Evolutionary conservation across 2,888 invertebrate genomes (phyloP).

Genomic region (Melinopterus prodromus): DNA sequence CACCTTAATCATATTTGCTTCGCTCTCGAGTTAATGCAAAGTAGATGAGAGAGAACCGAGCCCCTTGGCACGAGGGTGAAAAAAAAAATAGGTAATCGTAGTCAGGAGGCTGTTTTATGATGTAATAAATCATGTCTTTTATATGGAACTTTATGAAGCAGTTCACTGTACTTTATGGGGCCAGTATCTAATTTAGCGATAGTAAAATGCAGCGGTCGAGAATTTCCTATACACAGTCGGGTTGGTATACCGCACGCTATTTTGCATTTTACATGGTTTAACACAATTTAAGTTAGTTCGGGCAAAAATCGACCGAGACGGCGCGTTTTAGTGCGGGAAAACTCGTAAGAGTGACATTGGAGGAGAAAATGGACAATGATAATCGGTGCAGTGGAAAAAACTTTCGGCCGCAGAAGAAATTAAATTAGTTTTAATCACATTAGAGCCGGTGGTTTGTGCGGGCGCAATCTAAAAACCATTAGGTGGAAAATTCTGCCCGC

Average conservation of each 20-base stretch:
- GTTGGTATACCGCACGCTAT: background rate
- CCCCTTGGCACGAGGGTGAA: background rate
- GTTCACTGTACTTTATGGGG: slow-evolving; percentile 24
- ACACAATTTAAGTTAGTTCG: background rate
- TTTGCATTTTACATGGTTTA: background rate
- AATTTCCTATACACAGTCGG: slow-evolving; percentile 8
- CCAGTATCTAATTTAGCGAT: slow-evolving; percentile 29
- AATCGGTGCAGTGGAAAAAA: background rate
- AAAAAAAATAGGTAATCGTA: background rate
- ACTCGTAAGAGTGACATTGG: background rate
- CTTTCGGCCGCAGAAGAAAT: background rate
- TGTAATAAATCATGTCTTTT: slow-evolving; percentile 29
- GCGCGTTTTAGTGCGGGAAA: background rate
- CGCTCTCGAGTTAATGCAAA: background rate
- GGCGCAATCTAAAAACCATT: background rate
- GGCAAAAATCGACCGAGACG: background rate
- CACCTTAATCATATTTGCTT: background rate
- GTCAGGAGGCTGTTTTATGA: slow-evolving; percentile 21
- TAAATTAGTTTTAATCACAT: background rate
- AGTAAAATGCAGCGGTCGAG: slow-evolving; percentile 12
- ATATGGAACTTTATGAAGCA: slow-evolving; percentile 27
- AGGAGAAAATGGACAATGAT: background rate
- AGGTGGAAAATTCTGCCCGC: background rate
- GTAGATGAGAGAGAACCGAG: background rate
- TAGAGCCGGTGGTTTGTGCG: background rate